phyloP scores from a whole-genome alignment of 2,888 invertebrate species.

The Lordiphosa andalusiaca region DNA sequence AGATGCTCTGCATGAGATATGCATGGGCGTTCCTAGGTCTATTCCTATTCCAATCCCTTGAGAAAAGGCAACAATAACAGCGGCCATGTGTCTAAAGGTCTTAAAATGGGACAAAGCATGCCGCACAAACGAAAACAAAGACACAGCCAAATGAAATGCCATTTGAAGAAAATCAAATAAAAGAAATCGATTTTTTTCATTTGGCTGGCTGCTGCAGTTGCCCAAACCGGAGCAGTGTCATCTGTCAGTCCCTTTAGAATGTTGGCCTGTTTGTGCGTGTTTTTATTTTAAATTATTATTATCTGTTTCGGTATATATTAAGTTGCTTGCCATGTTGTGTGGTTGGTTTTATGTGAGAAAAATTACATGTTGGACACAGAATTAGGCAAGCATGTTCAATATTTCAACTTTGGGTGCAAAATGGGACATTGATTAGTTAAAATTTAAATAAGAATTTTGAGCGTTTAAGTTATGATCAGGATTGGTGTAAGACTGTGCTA shows the following conservation, averaged over 20 bases:
- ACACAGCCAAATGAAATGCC: conserved; percentile 60
- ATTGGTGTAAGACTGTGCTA: too few relatives aligned
- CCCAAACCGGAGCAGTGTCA: conserved; percentile 64
- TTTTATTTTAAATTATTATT: conserved; percentile 42
- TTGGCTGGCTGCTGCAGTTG: conserved; percentile 38
- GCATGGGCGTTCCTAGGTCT: conserved; percentile 45
- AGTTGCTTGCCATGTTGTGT: conserved; percentile 49
- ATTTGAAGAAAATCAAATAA: conserved; percentile 60
- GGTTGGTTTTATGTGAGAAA: conserved; percentile 52
- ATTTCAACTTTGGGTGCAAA: background rate
- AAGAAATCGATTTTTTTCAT: conserved; percentile 64
- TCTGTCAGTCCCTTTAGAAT: conserved; percentile 43
- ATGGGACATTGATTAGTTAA: too few relatives aligned
- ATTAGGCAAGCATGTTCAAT: conserved; percentile 19
- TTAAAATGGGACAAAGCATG: conserved; percentile 71
- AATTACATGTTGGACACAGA: conserved; percentile 26
- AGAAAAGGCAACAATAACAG: conserved; percentile 43
- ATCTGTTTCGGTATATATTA: conserved; percentile 36
- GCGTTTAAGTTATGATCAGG: too few relatives aligned
- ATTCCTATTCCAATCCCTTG: conserved; percentile 55
- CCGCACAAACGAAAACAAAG: conserved; percentile 59
- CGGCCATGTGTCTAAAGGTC: conserved; percentile 53
- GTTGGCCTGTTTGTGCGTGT: conserved; percentile 24
- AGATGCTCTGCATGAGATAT: conserved; percentile 59
- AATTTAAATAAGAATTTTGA: too few relatives aligned